Evolutionary conservation across 1,140 invertebrate genomes (phyloP).

Genomic region (Meloidogyne hapla): DNA sequence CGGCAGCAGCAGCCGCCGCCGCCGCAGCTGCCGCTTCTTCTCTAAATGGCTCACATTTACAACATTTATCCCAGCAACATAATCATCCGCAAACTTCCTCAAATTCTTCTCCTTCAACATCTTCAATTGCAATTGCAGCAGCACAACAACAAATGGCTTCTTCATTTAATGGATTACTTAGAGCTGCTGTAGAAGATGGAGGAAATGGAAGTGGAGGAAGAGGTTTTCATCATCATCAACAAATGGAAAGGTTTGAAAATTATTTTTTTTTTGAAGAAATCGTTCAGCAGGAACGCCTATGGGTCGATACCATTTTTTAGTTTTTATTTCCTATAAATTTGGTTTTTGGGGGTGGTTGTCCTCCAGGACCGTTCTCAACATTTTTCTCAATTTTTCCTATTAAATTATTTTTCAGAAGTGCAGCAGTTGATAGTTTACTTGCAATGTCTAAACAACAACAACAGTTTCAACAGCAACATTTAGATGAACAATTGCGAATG

Average conservation of each 20-base stretch:
- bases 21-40: not conserved
- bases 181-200: conserved; percentile 8
- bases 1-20: not conserved
- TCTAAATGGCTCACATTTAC: conserved; percentile 9
- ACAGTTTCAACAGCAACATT: conserved; percentile 4
- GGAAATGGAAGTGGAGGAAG: not conserved
- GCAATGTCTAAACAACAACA: conserved; percentile 12
- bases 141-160: conserved; percentile 14
- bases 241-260: not conserved
- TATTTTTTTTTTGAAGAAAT: no score
- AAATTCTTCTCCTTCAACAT: not conserved
- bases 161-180: conserved; percentile 24
- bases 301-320: no score
- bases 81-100: conserved; percentile 14
- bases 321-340: no score
- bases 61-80: conserved; percentile 28
- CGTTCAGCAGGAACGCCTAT: no score
- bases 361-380: no score
- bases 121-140: conserved; percentile 1
- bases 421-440: conserved; percentile 19
- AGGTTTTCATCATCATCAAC: not conserved
- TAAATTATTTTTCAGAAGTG: not conserved
- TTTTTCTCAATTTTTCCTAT: no score
- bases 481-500: not conserved
- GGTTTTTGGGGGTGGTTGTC: no score